Conservation (phyloP, 1,140 invertebrate species). For the Coptotermes formosanus region DNA sequence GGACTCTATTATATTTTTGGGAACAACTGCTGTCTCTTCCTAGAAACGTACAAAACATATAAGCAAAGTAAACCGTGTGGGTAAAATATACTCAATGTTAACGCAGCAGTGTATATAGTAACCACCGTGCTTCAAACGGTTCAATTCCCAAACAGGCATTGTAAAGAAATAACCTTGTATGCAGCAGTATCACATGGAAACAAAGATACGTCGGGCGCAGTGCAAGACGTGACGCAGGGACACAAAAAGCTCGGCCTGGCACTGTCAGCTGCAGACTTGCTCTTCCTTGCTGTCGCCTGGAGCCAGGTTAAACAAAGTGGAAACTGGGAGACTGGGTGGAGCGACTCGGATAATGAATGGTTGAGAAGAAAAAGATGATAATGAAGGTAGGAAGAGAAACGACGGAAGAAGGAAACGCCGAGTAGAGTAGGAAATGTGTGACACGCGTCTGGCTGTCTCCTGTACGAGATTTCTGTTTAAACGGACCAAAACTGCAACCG, state of each 20-base stretch:
- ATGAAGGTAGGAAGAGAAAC: background rate
- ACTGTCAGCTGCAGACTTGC: background rate
- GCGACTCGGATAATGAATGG: background rate
- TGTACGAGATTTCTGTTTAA: background rate
- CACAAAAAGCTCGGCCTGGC: background rate
- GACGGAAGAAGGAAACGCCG: background rate
- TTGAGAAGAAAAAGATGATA: background rate
- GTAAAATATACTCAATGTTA: too few relatives aligned
- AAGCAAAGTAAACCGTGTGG: too few relatives aligned
- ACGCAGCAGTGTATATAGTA: too few relatives aligned
- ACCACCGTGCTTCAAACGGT: too few relatives aligned
- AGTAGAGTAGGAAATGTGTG: background rate
- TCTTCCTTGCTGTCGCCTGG: background rate
- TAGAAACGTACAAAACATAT: too few relatives aligned
- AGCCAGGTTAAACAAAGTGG: conserved; percentile 17
- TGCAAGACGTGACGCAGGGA: too few relatives aligned
- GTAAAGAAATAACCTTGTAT: too few relatives aligned
- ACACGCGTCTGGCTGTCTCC: background rate
- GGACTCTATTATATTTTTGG: too few relatives aligned
- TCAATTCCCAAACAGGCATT: too few relatives aligned
- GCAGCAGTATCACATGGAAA: too few relatives aligned
- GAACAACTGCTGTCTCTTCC: too few relatives aligned
- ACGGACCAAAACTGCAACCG: background rate
- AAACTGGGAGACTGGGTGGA: background rate
- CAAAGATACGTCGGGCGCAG: too few relatives aligned